phyloP scores from a whole-genome alignment of 2,888 invertebrate genomes.

The Oeneis ivallda region DNA sequence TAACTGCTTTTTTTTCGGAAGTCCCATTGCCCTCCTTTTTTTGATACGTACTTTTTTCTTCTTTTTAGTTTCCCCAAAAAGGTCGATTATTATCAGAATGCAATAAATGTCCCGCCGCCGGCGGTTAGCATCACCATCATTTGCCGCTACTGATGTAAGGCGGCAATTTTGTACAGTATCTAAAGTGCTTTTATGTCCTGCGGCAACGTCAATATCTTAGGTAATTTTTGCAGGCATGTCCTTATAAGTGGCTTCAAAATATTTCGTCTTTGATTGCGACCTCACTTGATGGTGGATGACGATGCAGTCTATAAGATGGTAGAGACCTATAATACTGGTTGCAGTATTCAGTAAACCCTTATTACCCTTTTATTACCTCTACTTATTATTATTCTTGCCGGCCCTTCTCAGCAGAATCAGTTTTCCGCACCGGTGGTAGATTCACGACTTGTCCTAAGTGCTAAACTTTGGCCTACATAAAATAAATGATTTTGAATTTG shows the following conservation, averaged over 20 bases:
- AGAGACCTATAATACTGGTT: too few relatives aligned
- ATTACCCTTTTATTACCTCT: too few relatives aligned
- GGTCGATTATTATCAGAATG: slow-evolving; percentile 22
- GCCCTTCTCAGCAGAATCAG: too few relatives aligned
- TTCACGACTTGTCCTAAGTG: too few relatives aligned
- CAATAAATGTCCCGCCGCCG: slow-evolving; percentile 25
- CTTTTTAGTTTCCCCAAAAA: slow-evolving; percentile 12
- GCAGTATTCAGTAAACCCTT: too few relatives aligned
- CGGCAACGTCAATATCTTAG: slow-evolving; percentile 18
- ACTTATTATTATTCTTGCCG: too few relatives aligned
- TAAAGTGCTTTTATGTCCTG: slow-evolving; percentile 25
- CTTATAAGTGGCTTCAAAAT: not conserved
- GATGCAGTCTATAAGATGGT: too few relatives aligned
- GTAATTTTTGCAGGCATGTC: slow-evolving; percentile 11
- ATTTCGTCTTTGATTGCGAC: too few relatives aligned
- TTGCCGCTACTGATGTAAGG: slow-evolving; percentile 23
- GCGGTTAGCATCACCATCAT: slow-evolving; percentile 22
- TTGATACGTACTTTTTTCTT: not conserved
- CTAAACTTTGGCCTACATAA: too few relatives aligned
- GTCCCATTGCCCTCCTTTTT: not conserved
- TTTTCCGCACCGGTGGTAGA: too few relatives aligned
- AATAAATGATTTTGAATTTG: too few relatives aligned
- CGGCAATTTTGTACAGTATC: slow-evolving; percentile 25
- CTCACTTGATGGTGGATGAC: too few relatives aligned
- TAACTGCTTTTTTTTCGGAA: not conserved